Conservation (phyloP, 2,888 invertebrate species). For the Helleia helle region DNA sequence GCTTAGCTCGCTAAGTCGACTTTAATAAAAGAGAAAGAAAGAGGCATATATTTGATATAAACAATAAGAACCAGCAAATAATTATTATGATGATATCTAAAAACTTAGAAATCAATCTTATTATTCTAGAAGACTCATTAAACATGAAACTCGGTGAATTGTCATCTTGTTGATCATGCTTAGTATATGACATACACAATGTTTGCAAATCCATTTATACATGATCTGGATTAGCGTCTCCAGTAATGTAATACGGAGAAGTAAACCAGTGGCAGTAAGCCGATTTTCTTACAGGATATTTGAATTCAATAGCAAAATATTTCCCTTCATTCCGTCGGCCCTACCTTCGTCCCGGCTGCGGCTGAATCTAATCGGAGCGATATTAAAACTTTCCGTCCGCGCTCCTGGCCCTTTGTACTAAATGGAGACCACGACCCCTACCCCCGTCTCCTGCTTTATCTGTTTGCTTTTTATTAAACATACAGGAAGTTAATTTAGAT, state of each 20-base stretch:
- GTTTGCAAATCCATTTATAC: constrained; percentile 5
- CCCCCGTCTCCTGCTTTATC: constrained; percentile 29
- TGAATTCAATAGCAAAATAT: constrained; percentile 52
- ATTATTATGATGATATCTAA: too few species aligned
- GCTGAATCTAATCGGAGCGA: constrained; percentile 67
- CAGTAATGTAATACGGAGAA: constrained; percentile 10
- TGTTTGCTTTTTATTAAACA: constrained; percentile 39
- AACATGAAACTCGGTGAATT: too few species aligned
- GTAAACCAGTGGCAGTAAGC: constrained; percentile 32
- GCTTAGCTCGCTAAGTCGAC: too few species aligned
- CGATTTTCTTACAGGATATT: constrained; percentile 43
- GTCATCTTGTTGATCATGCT: too few species aligned
- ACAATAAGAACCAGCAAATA: too few species aligned
- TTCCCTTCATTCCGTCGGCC: constrained; percentile 40
- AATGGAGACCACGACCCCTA: constrained; percentile 33
- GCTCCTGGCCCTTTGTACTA: constrained; percentile 47
- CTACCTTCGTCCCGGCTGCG: constrained; percentile 47
- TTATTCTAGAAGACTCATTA: too few species aligned
- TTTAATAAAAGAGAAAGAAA: too few species aligned
- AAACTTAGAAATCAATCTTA: too few species aligned
- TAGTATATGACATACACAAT: too few species aligned
- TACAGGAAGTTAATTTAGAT: constrained; percentile 37
- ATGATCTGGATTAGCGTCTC: constrained; percentile 1
- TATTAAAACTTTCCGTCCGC: constrained; percentile 68
- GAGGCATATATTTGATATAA: too few species aligned